Evolutionary conservation across 2,888 invertebrate species (phyloP), one percentile per base, ranked within the genome.

Genomic region (Platerodrilus igneus): DNA sequence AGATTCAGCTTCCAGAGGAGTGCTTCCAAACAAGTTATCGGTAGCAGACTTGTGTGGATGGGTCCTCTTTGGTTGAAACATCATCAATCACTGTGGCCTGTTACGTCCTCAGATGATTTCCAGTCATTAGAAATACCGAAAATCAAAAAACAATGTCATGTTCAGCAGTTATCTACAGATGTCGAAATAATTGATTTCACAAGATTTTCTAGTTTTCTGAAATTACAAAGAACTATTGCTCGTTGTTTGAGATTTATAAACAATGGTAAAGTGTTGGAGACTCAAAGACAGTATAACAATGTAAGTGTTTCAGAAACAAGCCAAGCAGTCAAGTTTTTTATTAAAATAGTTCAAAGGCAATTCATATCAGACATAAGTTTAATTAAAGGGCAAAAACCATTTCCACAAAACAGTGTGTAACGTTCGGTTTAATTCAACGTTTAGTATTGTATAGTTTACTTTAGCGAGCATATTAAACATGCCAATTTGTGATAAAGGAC

Each of bases 1-100:
- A 7, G 23, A 37, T 10, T 10, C 31, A 6, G 15, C 31, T 3
- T 21, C 21, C 14, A n/a, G 37, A 15, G 18, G 37, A 20, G 11
- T 31, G 15, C n/a, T 7, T 9, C 13, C 27, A 4, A 14, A 4
- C 4, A 9, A 27, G n/a, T 15, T 27, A 6, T 15, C 9, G 15
- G 15, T 15, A 6, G 16, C 37, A 2, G 10, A 14, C 7, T 14
- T 37, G 9, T 36, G 30, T 21, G 23, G 25, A n/a, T 20, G 18
- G 36, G 36, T 2, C 36, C 36, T 10, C 1, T 4, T 9, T 36
- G 16, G 25, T 19, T 36, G 18, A 5, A 15, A 17, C 14, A 20
- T 5, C n/a, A 34, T 4, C 14, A 23, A 23, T 9, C 23, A 3
- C 3, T 6, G 13, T 23, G 23, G 23, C 23, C 23, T 9, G 13